phyloP scores from a whole-genome alignment of 2,113 vertebrate genomes.

The Eclectus roratus region DNA sequence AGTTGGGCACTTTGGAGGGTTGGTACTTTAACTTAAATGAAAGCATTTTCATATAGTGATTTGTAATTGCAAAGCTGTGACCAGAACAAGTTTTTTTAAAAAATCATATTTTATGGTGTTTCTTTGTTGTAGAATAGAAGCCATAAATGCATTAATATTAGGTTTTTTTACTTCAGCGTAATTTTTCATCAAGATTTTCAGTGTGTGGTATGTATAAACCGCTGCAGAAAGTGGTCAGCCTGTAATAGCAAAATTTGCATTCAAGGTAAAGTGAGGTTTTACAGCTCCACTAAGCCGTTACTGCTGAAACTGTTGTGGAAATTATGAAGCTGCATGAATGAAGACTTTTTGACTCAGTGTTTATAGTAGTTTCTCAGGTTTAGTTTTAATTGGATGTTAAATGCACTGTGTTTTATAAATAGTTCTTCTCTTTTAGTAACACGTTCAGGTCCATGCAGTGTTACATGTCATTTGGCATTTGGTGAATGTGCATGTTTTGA shows the following conservation, averaged over 20 bases:
- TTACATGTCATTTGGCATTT: conserved; percentile 79
- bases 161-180: conserved; percentile 45
- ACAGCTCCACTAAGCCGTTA: conserved; percentile 76
- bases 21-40: conserved; percentile 32
- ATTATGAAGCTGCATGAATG: conserved; percentile 87
- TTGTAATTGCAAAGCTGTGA: conserved; percentile 61
- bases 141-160: conserved; percentile 61
- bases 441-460: conserved; percentile 73
- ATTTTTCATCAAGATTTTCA: conserved; percentile 57
- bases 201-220: conserved; percentile 18
- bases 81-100: conserved; percentile 19
- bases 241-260: conserved; percentile 61
- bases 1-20: neutral
- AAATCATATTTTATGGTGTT: conserved; percentile 43
- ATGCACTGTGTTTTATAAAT: conserved; percentile 85
- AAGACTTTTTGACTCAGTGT: conserved; percentile 79
- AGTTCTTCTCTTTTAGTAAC: conserved; percentile 74
- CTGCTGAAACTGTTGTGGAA: conserved; percentile 80
- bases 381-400: conserved; percentile 77
- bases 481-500: conserved; percentile 98
- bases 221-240: conserved; percentile 39
- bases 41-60: conserved; percentile 47
- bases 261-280: conserved; percentile 56
- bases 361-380: conserved; percentile 86
- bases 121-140: conserved; percentile 70